phyloP scores from a whole-genome alignment of 2,888 invertebrate genomes.

The Sinohyriopsis cumingii region DNA sequence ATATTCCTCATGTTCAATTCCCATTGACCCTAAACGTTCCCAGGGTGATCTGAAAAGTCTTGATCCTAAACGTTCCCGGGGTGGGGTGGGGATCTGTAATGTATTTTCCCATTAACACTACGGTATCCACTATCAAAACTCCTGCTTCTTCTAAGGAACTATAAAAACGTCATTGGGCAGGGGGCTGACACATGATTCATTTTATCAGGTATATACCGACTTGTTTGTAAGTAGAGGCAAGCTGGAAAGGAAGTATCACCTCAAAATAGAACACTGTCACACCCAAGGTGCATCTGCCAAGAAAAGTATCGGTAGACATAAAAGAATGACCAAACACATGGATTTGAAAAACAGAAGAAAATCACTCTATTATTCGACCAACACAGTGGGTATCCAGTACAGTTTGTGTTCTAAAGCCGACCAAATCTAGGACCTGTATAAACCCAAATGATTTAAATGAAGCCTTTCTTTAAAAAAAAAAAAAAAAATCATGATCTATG shows the following conservation, averaged over 20 bases:
- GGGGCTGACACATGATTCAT: background rate
- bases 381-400: slow-evolving; percentile 38
- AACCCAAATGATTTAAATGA: slow-evolving; percentile 38
- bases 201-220: background rate
- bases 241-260: slow-evolving; percentile 13
- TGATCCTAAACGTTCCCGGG: no score
- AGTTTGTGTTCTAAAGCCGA: slow-evolving; percentile 27
- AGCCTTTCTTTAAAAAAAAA: slow-evolving; percentile 22
- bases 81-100: no score
- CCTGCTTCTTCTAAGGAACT: slow-evolving; percentile 7
- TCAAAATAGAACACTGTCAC: slow-evolving; percentile 15
- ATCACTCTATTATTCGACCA: slow-evolving; percentile 27
- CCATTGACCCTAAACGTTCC: no score
- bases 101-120: no score
- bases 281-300: slow-evolving; percentile 17
- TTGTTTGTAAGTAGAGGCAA: slow-evolving; percentile 18
- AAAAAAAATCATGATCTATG: slow-evolving; percentile 24
- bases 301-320: slow-evolving; percentile 21
- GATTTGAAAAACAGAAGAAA: slow-evolving; percentile 14
- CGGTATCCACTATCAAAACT: no score
- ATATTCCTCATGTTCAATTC: no score
- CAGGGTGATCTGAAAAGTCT: no score
- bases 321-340: slow-evolving; percentile 18
- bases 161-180: background rate
- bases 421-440: slow-evolving; percentile 31